Base-by-base conservation (phyloP, 2,797 vertebrate genomes). In the Margarornis squamiger region DNA sequence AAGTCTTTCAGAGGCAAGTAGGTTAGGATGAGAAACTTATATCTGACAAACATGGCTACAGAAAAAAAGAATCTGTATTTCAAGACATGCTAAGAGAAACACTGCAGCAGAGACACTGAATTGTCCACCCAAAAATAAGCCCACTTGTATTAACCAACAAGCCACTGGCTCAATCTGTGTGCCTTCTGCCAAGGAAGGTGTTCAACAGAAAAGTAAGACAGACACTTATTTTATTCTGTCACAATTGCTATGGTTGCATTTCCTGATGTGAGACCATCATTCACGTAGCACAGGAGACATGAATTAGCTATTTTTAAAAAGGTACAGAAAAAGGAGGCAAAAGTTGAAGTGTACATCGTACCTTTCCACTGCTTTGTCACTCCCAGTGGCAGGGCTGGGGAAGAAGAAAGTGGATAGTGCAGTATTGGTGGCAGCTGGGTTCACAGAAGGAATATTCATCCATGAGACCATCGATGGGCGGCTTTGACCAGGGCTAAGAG, bases 331-430 rank as follows among this genome's bases (percentile, higher is more conserved):
- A 34, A 39, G 5, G 8, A 78, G 34, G 38, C 29, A 97, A 95
- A 98, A 98, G 27, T 1, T 58, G 52, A 71, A 70, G 57, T 5
- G 26, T 48, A 23, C 26, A 36, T 16, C 65, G 5, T 98, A 99
- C 99, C 98, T 98, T 86, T 99, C 99, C 12, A 97, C 95, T 15
- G 97, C 93, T 91, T 96, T 98, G 90, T 99, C 98, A 62, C 74
- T 97, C 10, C 83, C 68, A 39, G 86, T 5, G 36, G 88, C 63
- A 68, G 94, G 92, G 63, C 12, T 85, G 46, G 91, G 88, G 57
- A 95, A 66, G 46, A 93, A 74, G 65, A 96, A 97, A 38, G 89
- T 14, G 2, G 97, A 24, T 11, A 95, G 80, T 27, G 94, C 72
- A 34, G 94, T 58, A n/a, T 84, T 88, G 20, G 95, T 73, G 26